Evolutionary conservation across 2,888 invertebrate species (phyloP), one percentile per base, ranked within the genome.

Genomic region (Drosophila pegasa): DNA sequence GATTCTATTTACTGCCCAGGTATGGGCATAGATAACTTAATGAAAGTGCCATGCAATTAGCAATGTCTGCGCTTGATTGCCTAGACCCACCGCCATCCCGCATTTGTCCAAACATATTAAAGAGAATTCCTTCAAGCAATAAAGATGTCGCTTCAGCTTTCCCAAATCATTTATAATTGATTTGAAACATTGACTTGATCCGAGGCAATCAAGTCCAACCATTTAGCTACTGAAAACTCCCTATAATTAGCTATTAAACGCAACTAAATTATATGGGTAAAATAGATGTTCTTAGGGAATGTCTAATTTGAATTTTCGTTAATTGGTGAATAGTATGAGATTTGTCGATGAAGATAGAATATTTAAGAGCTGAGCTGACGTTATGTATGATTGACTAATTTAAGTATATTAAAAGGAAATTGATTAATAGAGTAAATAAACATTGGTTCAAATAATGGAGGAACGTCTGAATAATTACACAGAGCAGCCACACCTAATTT

Each of bases 1-100:
- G 87, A 86, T 83, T 81, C 83, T 82, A 88, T 81, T 81, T 78
- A 75, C 83, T 66, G 81, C 20, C 64, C 79, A 55, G 75, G 52
- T 80, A 77, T 52, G 65, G 47, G 54, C 48, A 73, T 33, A 69
- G 78, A 81, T 84, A 81, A 57, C 75, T 78, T 78, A 84, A 80
- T 81, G 79, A 85, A 76, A 72, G 71, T 72, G 76, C 59, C 73
- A 40, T 57, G 74, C 61, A 74, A 74, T 74, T 74, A 74, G 78
- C 78, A 72, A 67, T 43, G 78, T 61, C 77, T 72, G 72, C 54
- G 57, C 50, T 63, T 63, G 50, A 72, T 77, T 72, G 45, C 41
- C 31, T 3, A 20, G 38, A 43, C 55, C 58, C 45, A 47, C 40
- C 45, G 41, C 40, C 72, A 43, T 43, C 16, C 33, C 43, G 22